Base-by-base conservation (phyloP, 2,797 vertebrate genomes). In the Oryzias sinensis region DNA sequence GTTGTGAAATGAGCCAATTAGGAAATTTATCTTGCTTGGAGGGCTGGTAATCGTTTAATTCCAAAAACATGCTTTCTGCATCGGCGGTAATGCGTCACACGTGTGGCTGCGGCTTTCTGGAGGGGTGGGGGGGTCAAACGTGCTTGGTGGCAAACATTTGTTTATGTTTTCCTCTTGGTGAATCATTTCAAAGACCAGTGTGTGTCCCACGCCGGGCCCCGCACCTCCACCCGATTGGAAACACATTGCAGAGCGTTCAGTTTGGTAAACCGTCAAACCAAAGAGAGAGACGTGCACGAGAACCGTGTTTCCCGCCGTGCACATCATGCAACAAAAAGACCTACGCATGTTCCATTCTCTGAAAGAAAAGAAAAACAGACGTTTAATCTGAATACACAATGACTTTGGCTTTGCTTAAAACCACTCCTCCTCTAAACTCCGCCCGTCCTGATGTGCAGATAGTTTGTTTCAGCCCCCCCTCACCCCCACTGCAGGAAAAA, bases 131-230 rank as follows among this genome's bases (percentile, higher is more conserved):
- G 67, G 57, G 68, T 75, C 74, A 79, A 89, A 87, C 89, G 85
- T 88, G 89, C 90, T 91, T 87, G 88, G 90, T 91, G 90, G 89
- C 86, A 84, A 90, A 90, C 88, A 89, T 91, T 92, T 93, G 88
- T 91, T 91, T 90, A 81, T 87, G 84, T 90, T 91, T 89, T 89
- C 69, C 75, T 70, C 72, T 81, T 78, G 70, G 84, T 87, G 87
- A 86, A 85, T 86, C 63, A 53, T 89, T 91, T 92, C 87, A 92
- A 92, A 92, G 87, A 55, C 75, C 79, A 64, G 79, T 68, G 14
- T 80, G 83, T 74, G 84, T 83, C 80, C 80, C 81, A 77, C 63
- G 56, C 56, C 50, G 54, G 76, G 79, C 74, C 75, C 79, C 84
- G 72, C 82, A 67, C 82, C 82, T 79, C 65, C 57, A 33, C 58